A percentile compares a stretch with the other conserved stretches of the same genome.
Conservation (phyloP, 1,140 invertebrate genomes). For the Pomacea maculata region DNA sequence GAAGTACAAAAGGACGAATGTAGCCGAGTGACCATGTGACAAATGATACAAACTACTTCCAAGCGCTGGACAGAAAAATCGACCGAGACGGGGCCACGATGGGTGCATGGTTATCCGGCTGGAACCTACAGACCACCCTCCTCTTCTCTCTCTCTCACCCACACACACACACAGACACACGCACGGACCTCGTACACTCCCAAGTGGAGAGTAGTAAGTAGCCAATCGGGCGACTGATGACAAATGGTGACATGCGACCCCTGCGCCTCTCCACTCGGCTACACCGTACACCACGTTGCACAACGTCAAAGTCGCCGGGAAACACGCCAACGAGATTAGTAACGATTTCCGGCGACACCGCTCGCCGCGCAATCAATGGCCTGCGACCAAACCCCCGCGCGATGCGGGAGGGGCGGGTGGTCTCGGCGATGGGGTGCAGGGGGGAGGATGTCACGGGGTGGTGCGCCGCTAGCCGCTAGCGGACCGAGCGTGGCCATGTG, state of each 20-base stretch:
- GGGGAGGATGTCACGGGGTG: not conserved
- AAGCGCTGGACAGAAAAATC: too few relatives aligned
- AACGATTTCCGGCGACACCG: conserved; percentile 27
- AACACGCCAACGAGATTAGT: conserved; percentile 28
- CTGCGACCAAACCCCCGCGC: not conserved
- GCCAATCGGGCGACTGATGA: conserved; percentile 18
- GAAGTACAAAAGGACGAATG: too few relatives aligned
- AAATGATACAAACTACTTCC: too few relatives aligned
- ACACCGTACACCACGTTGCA: conserved; percentile 20
- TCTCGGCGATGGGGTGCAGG: not conserved
- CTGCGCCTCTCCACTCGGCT: conserved; percentile 1
- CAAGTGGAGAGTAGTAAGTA: not conserved
- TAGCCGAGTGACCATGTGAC: too few relatives aligned
- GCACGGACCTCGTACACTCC: not conserved
- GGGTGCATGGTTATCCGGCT: too few relatives aligned
- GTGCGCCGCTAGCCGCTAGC: not conserved
- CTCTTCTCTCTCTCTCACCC: too few relatives aligned
- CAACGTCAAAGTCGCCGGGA: conserved; percentile 6
- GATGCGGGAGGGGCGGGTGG: too few relatives aligned
- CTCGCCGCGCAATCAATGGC: conserved; percentile 8
- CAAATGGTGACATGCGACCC: conserved; percentile 28
- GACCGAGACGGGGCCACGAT: too few relatives aligned
- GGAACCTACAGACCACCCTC: too few relatives aligned
- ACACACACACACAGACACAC: too few relatives aligned
- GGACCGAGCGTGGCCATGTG: conserved; percentile 11